Evolutionary conservation across 2,113 vertebrate genomes (phyloP).

Genomic region (Mionectes macconnelli): DNA sequence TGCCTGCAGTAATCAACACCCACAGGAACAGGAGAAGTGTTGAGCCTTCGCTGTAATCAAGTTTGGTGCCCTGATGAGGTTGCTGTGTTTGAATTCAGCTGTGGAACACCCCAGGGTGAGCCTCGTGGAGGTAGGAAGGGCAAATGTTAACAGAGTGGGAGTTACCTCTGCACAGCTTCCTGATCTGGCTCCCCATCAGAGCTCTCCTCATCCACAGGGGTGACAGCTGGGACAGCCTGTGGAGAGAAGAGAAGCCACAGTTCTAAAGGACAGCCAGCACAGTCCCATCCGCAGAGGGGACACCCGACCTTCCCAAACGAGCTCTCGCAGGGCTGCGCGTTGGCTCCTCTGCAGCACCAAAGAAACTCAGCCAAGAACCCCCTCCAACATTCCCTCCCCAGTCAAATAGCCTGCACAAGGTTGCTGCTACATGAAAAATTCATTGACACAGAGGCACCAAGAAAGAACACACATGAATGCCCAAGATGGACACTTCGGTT

Average conservation of each 20-base stretch:
- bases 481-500: fast-evolving
- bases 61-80: neutral
- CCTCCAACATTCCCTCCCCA: neutral
- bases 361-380: neutral
- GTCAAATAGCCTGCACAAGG: neutral
- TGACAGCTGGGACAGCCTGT: slow-evolving; percentile 89
- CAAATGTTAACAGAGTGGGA: slow-evolving; percentile 49
- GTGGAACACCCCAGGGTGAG: neutral
- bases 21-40: neutral
- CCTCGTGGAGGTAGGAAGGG: slow-evolving; percentile 40
- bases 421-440: neutral
- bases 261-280: neutral
- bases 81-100: neutral
- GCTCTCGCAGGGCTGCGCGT: neutral
- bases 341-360: neutral
- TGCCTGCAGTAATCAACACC: neutral
- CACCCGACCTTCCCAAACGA: neutral
- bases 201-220: slow-evolving; percentile 96
- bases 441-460: neutral
- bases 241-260: slow-evolving; percentile 13
- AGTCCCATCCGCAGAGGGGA: fast-evolving
- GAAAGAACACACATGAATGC: fast-evolving
- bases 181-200: slow-evolving; percentile 96
- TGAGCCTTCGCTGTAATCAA: neutral
- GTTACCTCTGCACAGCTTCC: slow-evolving; percentile 98